A percentile compares a stretch with the other conserved stretches of the same genome.
These are phyloP conservation scores for Amazona vittata DNA, from an alignment of 2,113 vertebrate species.

Conservation along the genomic window DNA sequence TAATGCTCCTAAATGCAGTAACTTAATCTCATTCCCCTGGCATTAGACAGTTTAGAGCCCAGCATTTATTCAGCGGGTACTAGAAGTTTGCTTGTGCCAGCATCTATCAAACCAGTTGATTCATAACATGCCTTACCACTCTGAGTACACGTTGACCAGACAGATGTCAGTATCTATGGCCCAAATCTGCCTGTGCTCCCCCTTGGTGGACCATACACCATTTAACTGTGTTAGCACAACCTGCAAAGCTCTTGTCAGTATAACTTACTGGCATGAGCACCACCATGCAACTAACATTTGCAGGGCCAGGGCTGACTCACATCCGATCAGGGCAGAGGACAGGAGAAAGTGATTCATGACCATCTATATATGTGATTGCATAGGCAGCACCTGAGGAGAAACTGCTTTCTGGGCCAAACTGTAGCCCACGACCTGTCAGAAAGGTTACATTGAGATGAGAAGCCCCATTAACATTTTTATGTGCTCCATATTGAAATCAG, in stretches of 20 bases:
- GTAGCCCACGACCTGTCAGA: not conserved
- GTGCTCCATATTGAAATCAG: not conserved
- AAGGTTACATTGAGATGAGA: not conserved
- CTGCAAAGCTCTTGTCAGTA: not conserved
- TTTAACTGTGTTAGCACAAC: not conserved
- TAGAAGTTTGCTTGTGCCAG: not conserved
- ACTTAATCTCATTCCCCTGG: not conserved
- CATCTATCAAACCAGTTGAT: not conserved
- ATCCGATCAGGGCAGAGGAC: not conserved
- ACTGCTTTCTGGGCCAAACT: not conserved
- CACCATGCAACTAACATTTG: not conserved
- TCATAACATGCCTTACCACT: not conserved
- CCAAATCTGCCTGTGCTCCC: not conserved
- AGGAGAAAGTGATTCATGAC: not conserved
- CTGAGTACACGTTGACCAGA: not conserved
- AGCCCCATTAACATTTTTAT: constrained; percentile 17
- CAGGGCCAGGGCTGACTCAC: not conserved
- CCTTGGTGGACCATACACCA: accelerated
- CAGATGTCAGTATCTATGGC: not conserved
- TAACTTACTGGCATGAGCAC: not conserved
- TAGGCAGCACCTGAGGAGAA: not conserved
- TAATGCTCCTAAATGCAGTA: not conserved
- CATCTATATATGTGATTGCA: accelerated
- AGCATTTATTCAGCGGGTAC: not conserved
- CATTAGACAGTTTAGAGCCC: not conserved